Conservation (phyloP, 2,888 invertebrate genomes). For the Macrosiphum euphorbiae region DNA sequence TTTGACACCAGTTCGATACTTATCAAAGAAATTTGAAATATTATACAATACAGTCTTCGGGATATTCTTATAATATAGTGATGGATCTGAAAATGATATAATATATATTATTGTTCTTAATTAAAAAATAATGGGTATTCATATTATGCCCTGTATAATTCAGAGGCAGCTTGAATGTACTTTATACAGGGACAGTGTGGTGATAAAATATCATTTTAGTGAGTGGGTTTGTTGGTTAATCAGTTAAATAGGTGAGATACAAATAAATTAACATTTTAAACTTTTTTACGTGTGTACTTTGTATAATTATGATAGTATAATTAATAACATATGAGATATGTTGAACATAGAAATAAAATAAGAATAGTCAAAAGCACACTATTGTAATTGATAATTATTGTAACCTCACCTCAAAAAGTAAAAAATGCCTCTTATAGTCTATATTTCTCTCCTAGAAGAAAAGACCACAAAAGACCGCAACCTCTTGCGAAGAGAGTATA, state of each 20-base stretch:
- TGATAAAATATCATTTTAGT: background rate
- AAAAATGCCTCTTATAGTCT: too few relatives aligned
- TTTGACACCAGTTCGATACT: background rate
- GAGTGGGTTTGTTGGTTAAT: background rate
- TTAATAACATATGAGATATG: background rate
- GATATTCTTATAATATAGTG: constrained; percentile 34
- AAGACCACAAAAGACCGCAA: too few relatives aligned
- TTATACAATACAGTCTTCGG: constrained; percentile 46
- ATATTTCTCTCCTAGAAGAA: too few relatives aligned
- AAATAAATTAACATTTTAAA: background rate
- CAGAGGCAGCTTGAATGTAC: background rate
- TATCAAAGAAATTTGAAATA: constrained; percentile 36
- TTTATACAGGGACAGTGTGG: background rate
- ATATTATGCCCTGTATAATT: background rate
- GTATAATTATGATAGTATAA: background rate
- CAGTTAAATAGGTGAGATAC: background rate
- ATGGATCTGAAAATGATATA: constrained; percentile 37
- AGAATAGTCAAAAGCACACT: background rate
- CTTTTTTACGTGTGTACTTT: background rate
- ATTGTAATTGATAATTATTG: too few relatives aligned
- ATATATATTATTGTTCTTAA: background rate
- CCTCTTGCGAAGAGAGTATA: too few relatives aligned
- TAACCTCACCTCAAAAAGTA: too few relatives aligned
- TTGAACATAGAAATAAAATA: background rate
- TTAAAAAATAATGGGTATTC: background rate